Conservation (phyloP, 2,113 vertebrate genomes). For the Grammomys surdaster region DNA sequence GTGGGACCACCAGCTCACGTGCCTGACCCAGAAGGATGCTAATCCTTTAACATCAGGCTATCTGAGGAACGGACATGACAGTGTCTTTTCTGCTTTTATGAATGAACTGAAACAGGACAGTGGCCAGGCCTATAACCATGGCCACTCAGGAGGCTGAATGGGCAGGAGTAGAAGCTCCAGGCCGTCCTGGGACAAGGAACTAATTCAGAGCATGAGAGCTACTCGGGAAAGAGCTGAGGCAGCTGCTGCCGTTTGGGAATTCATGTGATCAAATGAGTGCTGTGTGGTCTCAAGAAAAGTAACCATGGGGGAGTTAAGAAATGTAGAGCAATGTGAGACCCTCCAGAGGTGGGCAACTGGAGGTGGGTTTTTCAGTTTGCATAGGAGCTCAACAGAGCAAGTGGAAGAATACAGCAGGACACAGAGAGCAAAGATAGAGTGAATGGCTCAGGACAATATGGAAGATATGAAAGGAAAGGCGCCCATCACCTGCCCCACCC, state of each 20-base stretch:
- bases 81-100: background rate
- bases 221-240: background rate
- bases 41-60: background rate
- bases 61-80: background rate
- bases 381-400: background rate
- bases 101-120: background rate
- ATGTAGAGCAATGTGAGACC: background rate
- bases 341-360: background rate
- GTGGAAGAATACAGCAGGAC: background rate
- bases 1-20: background rate
- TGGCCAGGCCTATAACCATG: background rate
- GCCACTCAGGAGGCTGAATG: background rate
- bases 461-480: accelerated
- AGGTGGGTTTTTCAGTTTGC: conserved; percentile 16
- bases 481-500: background rate
- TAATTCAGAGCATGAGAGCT: background rate
- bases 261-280: background rate
- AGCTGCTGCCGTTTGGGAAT: background rate
- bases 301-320: accelerated
- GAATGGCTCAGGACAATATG: background rate
- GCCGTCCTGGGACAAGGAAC: background rate
- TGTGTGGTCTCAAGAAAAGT: background rate
- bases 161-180: background rate
- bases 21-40: background rate
- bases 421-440: background rate